phyloP scores from a whole-genome alignment of 2,797 vertebrate species.

The Argyrosomus regius region DNA sequence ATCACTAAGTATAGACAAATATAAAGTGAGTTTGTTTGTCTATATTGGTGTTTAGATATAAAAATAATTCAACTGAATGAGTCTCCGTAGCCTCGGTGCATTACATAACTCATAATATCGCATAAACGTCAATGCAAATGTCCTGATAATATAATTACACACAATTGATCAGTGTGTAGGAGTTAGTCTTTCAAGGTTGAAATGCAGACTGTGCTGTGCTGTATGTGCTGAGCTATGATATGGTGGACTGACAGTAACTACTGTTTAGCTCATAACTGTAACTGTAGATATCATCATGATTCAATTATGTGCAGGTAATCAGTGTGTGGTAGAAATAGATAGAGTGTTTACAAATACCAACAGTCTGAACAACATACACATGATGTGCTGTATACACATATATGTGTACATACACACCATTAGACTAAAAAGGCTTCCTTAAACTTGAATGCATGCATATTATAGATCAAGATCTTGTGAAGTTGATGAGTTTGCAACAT shows the following conservation, averaged over 20 bases:
- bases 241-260: too few relatives aligned
- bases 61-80: not conserved
- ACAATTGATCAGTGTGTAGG: not conserved
- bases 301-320: not conserved
- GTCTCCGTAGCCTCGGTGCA: not conserved
- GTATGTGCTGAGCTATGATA: not conserved
- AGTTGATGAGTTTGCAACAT: not conserved
- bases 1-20: not conserved
- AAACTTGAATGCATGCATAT: not conserved
- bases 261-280: too few relatives aligned
- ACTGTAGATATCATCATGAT: not conserved
- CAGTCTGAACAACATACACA: not conserved
- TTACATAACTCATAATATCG: not conserved
- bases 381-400: too few relatives aligned
- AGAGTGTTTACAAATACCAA: not conserved
- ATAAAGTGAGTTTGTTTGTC: not conserved
- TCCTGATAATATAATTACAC: not conserved
- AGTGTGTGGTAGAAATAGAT: too few relatives aligned
- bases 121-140: not conserved
- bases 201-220: not conserved
- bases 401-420: not conserved
- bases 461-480: too few relatives aligned
- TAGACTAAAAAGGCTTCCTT: not conserved
- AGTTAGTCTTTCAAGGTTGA: not conserved
- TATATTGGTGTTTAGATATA: not conserved